A percentile compares a stretch with the other conserved stretches of the same genome.
Evolutionary conservation across 2,797 vertebrate species (phyloP).

Genomic region (Malurus splendens): DNA sequence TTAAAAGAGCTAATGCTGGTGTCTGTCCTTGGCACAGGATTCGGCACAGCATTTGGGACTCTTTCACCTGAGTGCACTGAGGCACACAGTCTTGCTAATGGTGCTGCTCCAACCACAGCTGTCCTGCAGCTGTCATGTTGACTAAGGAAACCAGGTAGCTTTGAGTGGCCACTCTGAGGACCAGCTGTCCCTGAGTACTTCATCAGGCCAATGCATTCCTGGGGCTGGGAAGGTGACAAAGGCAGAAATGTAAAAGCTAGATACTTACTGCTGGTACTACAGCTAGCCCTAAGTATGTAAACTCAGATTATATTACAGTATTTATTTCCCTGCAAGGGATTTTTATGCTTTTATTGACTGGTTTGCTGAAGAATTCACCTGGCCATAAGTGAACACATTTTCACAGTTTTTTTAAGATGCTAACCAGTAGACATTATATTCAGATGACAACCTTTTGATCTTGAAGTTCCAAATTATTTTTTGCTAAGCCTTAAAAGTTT

Average conservation of each 20-base stretch:
- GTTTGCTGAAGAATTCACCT: background rate
- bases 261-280: background rate
- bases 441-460: background rate
- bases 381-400: background rate
- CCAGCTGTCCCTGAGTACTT: background rate
- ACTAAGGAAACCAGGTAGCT: background rate
- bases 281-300: background rate
- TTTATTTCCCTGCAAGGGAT: background rate
- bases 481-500: background rate
- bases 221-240: background rate
- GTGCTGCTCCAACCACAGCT: background rate
- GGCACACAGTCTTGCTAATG: background rate
- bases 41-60: background rate
- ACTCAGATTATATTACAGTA: background rate
- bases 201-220: background rate
- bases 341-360: background rate
- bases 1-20: background rate
- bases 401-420: background rate
- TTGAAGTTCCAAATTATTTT: background rate
- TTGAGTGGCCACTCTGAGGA: accelerated
- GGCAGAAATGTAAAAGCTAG: background rate
- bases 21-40: accelerated
- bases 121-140: background rate
- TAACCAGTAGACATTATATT: background rate
- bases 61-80: background rate